Conservation (phyloP, 2,888 invertebrate species). For the Neoaliturus tenellus region DNA sequence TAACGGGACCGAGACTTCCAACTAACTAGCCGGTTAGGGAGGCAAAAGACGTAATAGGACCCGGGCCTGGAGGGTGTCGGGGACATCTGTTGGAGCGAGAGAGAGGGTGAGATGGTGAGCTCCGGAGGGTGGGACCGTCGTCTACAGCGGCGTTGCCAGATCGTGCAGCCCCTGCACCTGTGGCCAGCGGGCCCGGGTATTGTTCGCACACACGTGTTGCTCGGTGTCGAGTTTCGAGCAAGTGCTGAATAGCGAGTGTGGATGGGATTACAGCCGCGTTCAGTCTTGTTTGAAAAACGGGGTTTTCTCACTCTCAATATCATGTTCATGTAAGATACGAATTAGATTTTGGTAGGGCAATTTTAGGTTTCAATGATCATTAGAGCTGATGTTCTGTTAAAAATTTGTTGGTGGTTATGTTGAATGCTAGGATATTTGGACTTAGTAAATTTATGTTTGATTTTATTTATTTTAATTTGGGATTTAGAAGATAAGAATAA, state of each 20-base stretch:
- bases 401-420: too few species aligned
- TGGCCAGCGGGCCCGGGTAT: not conserved
- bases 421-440: too few species aligned
- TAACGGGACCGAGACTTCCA: not conserved
- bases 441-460: too few species aligned
- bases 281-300: too few species aligned
- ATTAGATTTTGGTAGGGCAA: too few species aligned
- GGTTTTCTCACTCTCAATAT: too few species aligned
- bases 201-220: slow-evolving; percentile 13
- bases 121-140: not conserved
- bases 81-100: not conserved
- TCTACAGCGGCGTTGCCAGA: slow-evolving; percentile 15
- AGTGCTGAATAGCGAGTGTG: slow-evolving; percentile 14
- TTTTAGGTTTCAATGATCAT: too few species aligned
- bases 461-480: too few species aligned
- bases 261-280: too few species aligned
- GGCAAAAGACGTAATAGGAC: not conserved
- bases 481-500: too few species aligned
- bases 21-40: not conserved
- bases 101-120: not conserved
- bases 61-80: not conserved
- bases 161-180: not conserved
- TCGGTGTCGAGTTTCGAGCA: slow-evolving; percentile 7
- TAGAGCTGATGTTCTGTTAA: too few species aligned
- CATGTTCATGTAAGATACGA: too few species aligned